A percentile compares a stretch with the other conserved stretches of the same genome.
These are phyloP conservation scores for Heteronetta atricapilla DNA, from an alignment of 2,113 vertebrate genomes.

Conservation along the genomic window DNA sequence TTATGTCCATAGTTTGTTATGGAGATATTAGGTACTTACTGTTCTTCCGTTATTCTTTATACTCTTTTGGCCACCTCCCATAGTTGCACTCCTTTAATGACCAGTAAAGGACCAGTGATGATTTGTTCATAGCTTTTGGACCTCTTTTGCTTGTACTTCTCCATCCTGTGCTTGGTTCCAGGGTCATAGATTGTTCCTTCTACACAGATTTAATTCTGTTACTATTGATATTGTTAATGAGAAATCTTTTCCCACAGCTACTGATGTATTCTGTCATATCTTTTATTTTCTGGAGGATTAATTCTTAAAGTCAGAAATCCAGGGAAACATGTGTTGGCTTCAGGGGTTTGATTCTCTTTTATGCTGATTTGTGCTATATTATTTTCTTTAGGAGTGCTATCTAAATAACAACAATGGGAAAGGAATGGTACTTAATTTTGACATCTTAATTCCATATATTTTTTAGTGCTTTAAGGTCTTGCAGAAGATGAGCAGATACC, in stretches of 20 bases:
- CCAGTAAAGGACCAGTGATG: neutral
- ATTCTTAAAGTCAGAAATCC: neutral
- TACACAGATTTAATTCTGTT: neutral
- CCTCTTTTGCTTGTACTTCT: neutral
- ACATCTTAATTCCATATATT: neutral
- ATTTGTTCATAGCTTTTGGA: neutral
- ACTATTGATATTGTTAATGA: neutral
- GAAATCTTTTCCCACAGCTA: neutral
- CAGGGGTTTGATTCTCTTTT: neutral
- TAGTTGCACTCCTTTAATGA: neutral
- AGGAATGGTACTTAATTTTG: neutral
- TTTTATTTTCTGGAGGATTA: neutral
- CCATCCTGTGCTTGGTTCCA: neutral
- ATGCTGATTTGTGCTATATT: neutral
- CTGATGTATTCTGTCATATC: neutral
- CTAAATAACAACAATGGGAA: neutral
- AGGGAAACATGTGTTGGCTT: neutral
- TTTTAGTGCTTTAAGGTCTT: neutral
- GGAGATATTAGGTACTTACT: neutral
- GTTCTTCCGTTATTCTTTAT: neutral
- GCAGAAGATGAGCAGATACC: neutral
- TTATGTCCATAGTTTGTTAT: neutral
- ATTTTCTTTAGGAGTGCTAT: neutral
- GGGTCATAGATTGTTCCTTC: neutral
- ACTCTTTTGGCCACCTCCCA: neutral